Conservation (phyloP, 2,797 vertebrate genomes). For the Anas georgica region DNA sequence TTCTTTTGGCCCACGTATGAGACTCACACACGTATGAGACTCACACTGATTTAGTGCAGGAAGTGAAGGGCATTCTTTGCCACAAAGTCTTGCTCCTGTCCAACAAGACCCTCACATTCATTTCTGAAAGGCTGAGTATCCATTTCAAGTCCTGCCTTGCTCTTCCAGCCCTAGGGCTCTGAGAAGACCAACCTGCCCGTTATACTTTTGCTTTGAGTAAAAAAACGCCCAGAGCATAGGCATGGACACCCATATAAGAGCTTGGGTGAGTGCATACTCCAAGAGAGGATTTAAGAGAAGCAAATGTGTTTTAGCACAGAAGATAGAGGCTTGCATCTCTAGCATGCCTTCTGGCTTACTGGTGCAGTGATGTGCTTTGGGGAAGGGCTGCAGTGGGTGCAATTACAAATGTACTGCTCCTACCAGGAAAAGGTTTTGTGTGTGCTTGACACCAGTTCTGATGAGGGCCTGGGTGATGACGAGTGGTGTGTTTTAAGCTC, state of each 20-base stretch:
- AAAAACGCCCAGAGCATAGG: not conserved
- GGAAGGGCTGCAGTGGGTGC: fast-evolving
- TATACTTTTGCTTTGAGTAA: not conserved
- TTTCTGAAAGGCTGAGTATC: not conserved
- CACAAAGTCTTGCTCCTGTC: not conserved
- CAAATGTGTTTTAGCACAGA: not conserved
- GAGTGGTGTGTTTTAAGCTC: fast-evolving
- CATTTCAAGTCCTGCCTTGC: not conserved
- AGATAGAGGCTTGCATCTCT: not conserved
- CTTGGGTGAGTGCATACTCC: not conserved
- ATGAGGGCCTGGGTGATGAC: not conserved
- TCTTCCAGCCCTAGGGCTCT: not conserved
- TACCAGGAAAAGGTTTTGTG: not conserved
- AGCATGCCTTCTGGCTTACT: not conserved
- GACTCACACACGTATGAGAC: not conserved
- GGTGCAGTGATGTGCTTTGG: not conserved
- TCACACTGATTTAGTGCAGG: not conserved
- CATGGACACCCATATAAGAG: not conserved
- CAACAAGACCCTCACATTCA: too few species aligned
- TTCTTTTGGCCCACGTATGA: not conserved
- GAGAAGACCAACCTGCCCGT: not conserved
- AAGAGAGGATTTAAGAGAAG: not conserved
- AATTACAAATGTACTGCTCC: not conserved
- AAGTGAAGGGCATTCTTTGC: not conserved
- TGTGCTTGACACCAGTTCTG: not conserved